Base-by-base conservation (phyloP, 2,113 vertebrate species). In the Syngnathus typhle region DNA sequence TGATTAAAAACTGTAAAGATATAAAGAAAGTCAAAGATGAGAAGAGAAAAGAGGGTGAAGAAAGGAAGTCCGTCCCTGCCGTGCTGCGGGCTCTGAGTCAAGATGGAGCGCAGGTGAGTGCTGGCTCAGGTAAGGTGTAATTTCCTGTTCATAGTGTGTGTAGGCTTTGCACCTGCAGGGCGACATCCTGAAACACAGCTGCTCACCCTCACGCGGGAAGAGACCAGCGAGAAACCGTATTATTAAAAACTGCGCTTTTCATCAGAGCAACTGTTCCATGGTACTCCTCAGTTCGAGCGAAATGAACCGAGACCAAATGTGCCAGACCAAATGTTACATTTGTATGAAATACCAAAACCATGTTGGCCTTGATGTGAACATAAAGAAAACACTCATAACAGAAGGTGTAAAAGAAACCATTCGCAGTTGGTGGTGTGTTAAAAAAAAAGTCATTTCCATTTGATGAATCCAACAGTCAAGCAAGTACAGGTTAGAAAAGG, bases 111-210 rank as follows among this genome's bases (percentile, higher is more conserved):
- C 90, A 89, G 88, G 88, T 88, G 86, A 91, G 68, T 79, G 74
- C 81, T 89, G 91, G 89, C 88, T 78, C 84, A 86, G 88, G 89
- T 90, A 75, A 85, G 75, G 79, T 75, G 37, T 85, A 77, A 90
- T 89, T 91, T 92, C 91, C 91, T 91, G 87, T 86, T 77, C 54
- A 58, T 67, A 37, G 76, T 71, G 80, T 82, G 82, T 85, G 77
- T 80, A 81, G 86, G 82, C 82, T 66, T 69, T 59, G 63, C 84
- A 80, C 88, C 87, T 87, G 81, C 77, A 64, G 91, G 73, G 89
- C 82, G 80, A 81, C 86, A 84, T 90, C 87, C 86, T 88, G 81
- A 80, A 69, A 55, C 80, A 85, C 89, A 89, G 85, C 88, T 90
- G 89, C 81, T 88, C 78, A 19, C 75, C 64, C 65, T 80, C 65